Evolutionary conservation across 37 sponge, comb jelly and placozoan genomes (phyloP), one percentile per base, ranked within the genome.

Genomic region (Cliona cf. orientalis): DNA sequence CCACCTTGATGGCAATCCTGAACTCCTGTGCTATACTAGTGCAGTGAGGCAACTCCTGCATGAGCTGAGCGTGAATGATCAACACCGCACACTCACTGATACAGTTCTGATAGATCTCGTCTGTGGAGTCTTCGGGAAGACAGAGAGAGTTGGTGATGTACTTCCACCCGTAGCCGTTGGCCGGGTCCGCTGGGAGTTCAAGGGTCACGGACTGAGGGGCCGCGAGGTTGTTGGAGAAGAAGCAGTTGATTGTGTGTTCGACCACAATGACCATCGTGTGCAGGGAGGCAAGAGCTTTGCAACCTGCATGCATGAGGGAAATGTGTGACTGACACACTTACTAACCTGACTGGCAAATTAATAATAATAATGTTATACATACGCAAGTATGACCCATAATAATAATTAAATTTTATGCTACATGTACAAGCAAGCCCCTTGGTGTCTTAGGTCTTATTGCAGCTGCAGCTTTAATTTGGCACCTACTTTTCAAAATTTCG

Each of bases 81-180:
- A 90, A 64, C 39, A 44, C 40, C 0, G 87, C 63, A 57, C 74
- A 86, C 32, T 69, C 45, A 9, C 26, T 42, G 26, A 93, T 45
- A 36, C 87, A 79, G 0, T 28, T 21, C 21, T 62, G 31, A 29
- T 43, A 31, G 32, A 89, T 66, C 53, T 86, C 79, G 14, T 78
- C 69, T 32, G 43, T 58, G 11, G 40, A 39, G 17, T 74, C 82
- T 6, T 90, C 87, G 0, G 94, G 76, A 5, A 93, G 56, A 2
- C 66, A 37, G 11, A 93, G 58, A 0, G 85, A 72, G 6, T 56
- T 31, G 33, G 72, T 41, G 0, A 92, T 72, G 22, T 33, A 23
- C 21, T 80, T 69, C 93, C 93, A 92, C 42, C 93, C 93, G 72
- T 76, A 88, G 0, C 66, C 80, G 37, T 58, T 42, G 34, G 14